Evolutionary conservation across 1,140 invertebrate genomes (phyloP), one percentile per base, ranked within the genome.

Genomic region (Aphaenogaster ashmeadi): DNA sequence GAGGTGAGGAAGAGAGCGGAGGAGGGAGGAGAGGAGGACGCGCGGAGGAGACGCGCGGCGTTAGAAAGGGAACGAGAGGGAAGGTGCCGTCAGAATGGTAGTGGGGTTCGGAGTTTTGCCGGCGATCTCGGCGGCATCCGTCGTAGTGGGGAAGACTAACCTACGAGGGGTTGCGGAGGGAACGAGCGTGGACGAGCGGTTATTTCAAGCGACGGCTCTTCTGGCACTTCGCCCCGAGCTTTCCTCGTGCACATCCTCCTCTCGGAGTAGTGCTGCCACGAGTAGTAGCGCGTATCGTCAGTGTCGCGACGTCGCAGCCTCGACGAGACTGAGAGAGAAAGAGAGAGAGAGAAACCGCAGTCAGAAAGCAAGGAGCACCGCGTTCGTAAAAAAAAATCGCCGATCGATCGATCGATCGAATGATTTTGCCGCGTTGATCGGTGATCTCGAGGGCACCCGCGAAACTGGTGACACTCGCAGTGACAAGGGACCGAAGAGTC

Each of bases 211-310:
- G 90, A 93, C 92, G 94, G 91, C 91, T 88, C 89, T 86, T 93
- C 94, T 93, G 94, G 93, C 94, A 95, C 94, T 95, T 94, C 87
- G 94, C 93, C 94, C 91, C 93, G 93, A 95, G 94, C 94, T 94
- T 94, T 94, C 94, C 86, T 90, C 92, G 87, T 90, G 94, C 92
- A 93, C 91, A 93, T 94, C 94, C 93, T 94, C 74, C 80, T 78
- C 88, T 79, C 87, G 87, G 80, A 54, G 67, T 81, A 90, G 89
- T 87, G 87, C 90, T 88, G 91, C 85, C 15, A 81, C 75, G 89
- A 84, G 81, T 60, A 56, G 56, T 52, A 21, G 66, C 64, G 80
- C 38, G 72, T 64, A 71, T 62, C 75, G 74, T 90, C 89, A 87
- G 88, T 90, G 89, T 90, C 75, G 89, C 79, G 89, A 89, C 86